Evolutionary conservation across 2,888 invertebrate species (phyloP), one percentile per base, ranked within the genome.

Genomic region (Choristoneura rosaceana): DNA sequence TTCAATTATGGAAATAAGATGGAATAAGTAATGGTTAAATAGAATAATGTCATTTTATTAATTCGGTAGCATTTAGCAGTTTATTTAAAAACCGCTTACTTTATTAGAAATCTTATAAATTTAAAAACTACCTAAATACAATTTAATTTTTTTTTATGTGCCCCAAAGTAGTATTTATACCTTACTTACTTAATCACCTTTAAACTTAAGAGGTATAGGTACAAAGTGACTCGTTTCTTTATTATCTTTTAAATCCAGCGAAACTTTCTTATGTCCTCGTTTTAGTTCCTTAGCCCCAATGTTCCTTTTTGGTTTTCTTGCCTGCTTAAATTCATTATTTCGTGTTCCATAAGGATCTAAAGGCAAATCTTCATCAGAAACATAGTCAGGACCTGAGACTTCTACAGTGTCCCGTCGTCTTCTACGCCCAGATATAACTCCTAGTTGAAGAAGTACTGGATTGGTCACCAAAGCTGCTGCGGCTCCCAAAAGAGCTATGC

Each of bases 381-480:
- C 74, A 17, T 74, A 43, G 55, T 77, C 78, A 41, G 79, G 69
- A 3, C 75, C 82, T 2, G 79, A 78, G 1, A 83, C 76, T 79
- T 89, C 88, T 79, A 89, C 87, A 1, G 89, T 85, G 69, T 93
- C 90, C 47, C 96, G 91, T 82, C 95, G 94, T 78, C 89, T 94
- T 73, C 94, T 86, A 76, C 94, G 90, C 15, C 96, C 97, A 15
- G 96, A 95, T 9, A 97, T 93, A 0, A 97, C 96, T 38, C 97
- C 97, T 59, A 98, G 94, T 86, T 97, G 97, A 50, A 98, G 88
- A 14, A 98, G 94, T 67, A 97, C 94, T 4, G 98, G 97, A 89
- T 97, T 97, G 78, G 95, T 95, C 69, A 97, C 96, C 73, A 97
- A 91, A 15, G 97, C 96, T 33, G 97, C 97, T 1, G 97, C 97